phyloP scores from a whole-genome alignment of 2,797 vertebrate genomes.

The Falco peregrinus region DNA sequence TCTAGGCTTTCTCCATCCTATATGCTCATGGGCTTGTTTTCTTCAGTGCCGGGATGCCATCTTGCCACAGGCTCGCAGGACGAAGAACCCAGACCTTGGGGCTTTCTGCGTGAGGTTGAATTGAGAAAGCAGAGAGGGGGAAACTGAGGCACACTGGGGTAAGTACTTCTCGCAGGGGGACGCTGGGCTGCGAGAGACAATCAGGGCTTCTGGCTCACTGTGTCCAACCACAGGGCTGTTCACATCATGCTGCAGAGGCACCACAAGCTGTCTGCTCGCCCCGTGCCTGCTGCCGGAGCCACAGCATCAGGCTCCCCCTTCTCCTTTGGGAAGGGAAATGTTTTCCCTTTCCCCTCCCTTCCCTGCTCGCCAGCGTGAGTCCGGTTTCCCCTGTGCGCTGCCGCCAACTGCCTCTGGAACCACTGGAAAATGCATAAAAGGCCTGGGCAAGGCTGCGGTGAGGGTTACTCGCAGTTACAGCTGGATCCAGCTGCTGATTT shows the following conservation, averaged over 20 bases:
- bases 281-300: fast-evolving
- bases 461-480: slow-evolving; percentile 55
- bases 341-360: slow-evolving; percentile 42
- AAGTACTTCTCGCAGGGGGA: fast-evolving
- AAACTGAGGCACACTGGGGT: neutral
- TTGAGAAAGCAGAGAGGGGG: neutral
- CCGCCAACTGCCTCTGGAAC: slow-evolving; percentile 52
- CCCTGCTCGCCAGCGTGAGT: neutral
- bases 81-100: neutral
- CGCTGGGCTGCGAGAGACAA: neutral
- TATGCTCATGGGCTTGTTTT: neutral
- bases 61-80: fast-evolving
- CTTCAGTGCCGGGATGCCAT: neutral
- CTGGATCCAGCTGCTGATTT: slow-evolving; percentile 63
- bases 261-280: neutral
- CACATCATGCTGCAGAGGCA: fast-evolving
- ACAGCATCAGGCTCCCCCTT: neutral
- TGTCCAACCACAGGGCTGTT: neutral
- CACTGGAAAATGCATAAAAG: slow-evolving; percentile 61
- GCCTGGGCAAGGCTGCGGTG: neutral
- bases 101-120: neutral
- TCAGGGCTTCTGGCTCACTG: neutral
- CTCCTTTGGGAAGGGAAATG: slow-evolving; percentile 31
- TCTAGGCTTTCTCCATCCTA: neutral
- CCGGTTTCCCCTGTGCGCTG: neutral